Conservation (phyloP, 2,113 vertebrate species). For the Cyprinus carpio region DNA sequence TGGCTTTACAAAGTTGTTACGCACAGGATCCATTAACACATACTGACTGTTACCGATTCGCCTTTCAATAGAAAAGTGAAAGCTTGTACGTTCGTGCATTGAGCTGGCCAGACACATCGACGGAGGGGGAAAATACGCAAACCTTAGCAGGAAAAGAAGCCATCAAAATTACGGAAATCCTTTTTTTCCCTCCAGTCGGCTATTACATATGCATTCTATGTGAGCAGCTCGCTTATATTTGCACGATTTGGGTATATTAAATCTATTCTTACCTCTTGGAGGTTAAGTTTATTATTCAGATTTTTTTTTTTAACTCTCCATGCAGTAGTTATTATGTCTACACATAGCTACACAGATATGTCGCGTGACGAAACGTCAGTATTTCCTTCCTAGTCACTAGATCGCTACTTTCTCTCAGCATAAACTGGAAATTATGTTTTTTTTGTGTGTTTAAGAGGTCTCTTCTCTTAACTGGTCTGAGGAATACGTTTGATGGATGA, state of each 20-base stretch:
- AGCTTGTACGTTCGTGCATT: background rate
- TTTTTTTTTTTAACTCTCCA: slow-evolving; percentile 32
- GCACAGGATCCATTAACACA: background rate
- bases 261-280: no score
- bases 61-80: slow-evolving; percentile 17
- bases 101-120: slow-evolving; percentile 54
- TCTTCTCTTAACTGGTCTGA: background rate
- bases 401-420: background rate
- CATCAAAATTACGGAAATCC: slow-evolving; percentile 68
- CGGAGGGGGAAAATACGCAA: slow-evolving; percentile 64
- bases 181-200: slow-evolving; percentile 52
- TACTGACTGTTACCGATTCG: background rate
- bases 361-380: background rate
- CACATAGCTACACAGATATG: slow-evolving; percentile 41
- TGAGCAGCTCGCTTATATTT: slow-evolving; percentile 54
- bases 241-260: slow-evolving; percentile 43
- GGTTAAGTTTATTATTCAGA: background rate
- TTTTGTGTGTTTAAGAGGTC: background rate
- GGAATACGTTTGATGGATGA: slow-evolving; percentile 21
- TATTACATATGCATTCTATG: slow-evolving; percentile 67
- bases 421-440: background rate
- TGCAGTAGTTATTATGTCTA: slow-evolving; percentile 2
- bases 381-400: background rate
- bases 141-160: slow-evolving; percentile 71
- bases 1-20: background rate